These are phyloP conservation scores for Oryzias curvinotus DNA, from an alignment of 2,113 vertebrate genomes.

Conservation along the genomic window DNA sequence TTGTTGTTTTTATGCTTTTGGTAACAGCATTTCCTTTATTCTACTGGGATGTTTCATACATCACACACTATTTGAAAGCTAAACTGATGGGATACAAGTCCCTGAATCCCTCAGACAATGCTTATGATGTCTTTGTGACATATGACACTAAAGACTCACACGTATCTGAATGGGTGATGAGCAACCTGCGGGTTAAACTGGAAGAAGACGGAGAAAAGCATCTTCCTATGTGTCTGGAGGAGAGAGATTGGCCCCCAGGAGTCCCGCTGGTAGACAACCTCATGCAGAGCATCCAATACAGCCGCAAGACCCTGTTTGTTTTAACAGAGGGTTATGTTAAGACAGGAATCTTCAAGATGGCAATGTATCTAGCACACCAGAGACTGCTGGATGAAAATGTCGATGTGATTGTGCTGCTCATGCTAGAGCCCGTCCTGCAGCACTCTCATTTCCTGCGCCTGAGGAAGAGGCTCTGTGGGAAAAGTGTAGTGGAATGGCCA, in stretches of 20 bases:
- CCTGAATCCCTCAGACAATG: slow-evolving; percentile 45
- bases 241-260: slow-evolving; percentile 76
- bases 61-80: slow-evolving; percentile 69
- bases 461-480: slow-evolving; percentile 76
- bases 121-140: slow-evolving; percentile 76
- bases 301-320: slow-evolving; percentile 81
- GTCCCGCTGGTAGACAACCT: slow-evolving; percentile 79
- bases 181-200: slow-evolving; percentile 70
- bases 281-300: slow-evolving; percentile 77
- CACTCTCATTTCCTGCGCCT: slow-evolving; percentile 83
- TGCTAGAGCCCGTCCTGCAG: slow-evolving; percentile 84
- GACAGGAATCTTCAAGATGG: slow-evolving; percentile 80
- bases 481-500: slow-evolving; percentile 85
- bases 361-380: slow-evolving; percentile 82
- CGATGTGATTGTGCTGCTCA: slow-evolving; percentile 82
- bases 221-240: slow-evolving; percentile 73
- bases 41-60: slow-evolving; percentile 79
- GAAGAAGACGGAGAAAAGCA: slow-evolving; percentile 74
- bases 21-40: slow-evolving; percentile 73
- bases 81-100: slow-evolving; percentile 71
- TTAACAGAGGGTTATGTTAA: slow-evolving; percentile 73
- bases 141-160: slow-evolving; percentile 77
- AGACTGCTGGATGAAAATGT: slow-evolving; percentile 80
- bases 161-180: slow-evolving; percentile 79
- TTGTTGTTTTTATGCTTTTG: slow-evolving; percentile 60